Conservation (phyloP, 2,888 invertebrate genomes). For the Athalia cordata region DNA sequence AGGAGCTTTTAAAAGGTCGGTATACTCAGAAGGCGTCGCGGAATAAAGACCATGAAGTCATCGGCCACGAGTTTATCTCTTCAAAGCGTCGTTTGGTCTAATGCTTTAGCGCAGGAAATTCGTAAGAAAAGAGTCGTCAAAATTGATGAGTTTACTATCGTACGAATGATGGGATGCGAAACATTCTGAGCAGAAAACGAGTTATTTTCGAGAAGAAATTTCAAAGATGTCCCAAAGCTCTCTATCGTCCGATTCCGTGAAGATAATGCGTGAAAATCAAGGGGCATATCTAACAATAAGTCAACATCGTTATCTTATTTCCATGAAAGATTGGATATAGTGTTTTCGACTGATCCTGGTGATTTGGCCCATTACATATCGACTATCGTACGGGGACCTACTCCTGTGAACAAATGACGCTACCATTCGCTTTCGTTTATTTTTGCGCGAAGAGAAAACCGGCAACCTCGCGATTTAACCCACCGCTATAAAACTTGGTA, state of each 20-base stretch:
- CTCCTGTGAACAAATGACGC: slow-evolving; percentile 22
- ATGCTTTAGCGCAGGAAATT: slow-evolving; percentile 49
- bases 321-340: too few species aligned
- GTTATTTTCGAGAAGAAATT: too few species aligned
- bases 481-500: slow-evolving; percentile 62
- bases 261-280: too few species aligned
- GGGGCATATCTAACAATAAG: too few species aligned
- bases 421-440: slow-evolving; percentile 54
- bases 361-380: background rate
- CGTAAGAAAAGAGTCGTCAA: slow-evolving; percentile 54
- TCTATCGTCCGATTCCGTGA: too few species aligned
- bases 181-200: too few species aligned
- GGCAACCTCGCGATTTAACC: slow-evolving; percentile 65
- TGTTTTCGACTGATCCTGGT: too few species aligned
- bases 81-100: slow-evolving; percentile 54
- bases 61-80: slow-evolving; percentile 53
- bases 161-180: slow-evolving; percentile 32
- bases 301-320: too few species aligned
- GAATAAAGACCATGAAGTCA: slow-evolving; percentile 44
- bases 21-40: slow-evolving; percentile 35
- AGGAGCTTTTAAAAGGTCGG: slow-evolving; percentile 45
- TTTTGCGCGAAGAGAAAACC: slow-evolving; percentile 58
- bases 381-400: background rate
- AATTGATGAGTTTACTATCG: slow-evolving; percentile 53
- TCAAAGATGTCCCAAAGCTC: too few species aligned